Conservation (phyloP, 2,797 vertebrate genomes). For the Stomatorhinus walkeri region DNA sequence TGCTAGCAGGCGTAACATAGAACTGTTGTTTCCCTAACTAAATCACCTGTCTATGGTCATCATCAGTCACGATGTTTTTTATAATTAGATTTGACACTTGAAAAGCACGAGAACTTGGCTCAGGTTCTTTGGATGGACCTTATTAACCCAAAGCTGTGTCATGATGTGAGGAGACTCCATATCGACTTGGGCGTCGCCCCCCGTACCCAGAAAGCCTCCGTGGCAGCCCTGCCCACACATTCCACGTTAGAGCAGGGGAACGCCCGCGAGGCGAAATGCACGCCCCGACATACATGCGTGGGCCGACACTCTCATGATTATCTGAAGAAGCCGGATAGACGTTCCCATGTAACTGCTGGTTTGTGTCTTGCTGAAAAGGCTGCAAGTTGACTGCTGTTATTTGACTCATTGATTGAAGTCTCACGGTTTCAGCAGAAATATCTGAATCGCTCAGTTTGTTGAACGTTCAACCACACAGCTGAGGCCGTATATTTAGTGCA, state of each 20-base stretch:
- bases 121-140: background rate
- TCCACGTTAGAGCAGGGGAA: background rate
- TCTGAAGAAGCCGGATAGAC: background rate
- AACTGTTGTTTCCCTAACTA: background rate
- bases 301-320: background rate
- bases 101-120: background rate
- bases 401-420: background rate
- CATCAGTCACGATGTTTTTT: background rate
- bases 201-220: background rate
- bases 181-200: background rate
- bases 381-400: background rate
- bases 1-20: background rate
- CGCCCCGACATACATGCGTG: background rate
- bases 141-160: background rate
- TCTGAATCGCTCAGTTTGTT: background rate
- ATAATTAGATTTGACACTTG: background rate
- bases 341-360: background rate
- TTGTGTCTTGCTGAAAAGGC: background rate
- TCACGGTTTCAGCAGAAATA: background rate
- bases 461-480: background rate
- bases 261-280: background rate
- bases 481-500: background rate
- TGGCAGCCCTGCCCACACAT: background rate
- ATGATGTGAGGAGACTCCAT: background rate
- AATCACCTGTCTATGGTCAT: background rate